Evolutionary conservation across 2,888 invertebrate genomes (phyloP), one percentile per base, ranked within the genome.

Genomic region (Limnephilus lunatus): DNA sequence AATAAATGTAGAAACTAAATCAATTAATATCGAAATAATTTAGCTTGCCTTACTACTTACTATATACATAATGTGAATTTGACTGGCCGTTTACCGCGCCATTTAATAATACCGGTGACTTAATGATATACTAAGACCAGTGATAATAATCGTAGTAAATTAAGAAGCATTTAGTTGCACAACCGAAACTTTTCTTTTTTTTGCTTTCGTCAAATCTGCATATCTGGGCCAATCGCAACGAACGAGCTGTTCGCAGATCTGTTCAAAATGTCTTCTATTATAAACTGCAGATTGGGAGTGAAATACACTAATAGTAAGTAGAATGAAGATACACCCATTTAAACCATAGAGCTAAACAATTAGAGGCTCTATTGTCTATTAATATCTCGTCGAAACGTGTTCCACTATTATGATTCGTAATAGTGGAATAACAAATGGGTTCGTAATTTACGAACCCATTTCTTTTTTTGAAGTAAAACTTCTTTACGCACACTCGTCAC

Each of bases 211-310:
- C 83, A 39, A 39, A 83, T 83, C 35, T 83, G 83, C 32, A 83
- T 83, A 83, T 83, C 83, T 32, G 83, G 83, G 83, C 35, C 83
- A 83, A 35, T 35, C 83, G 83, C 35, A 83, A 83, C 83, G 83
- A 14, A 31, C 19, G 35, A 39, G 31, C 25, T 35, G 35, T 83
- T 35, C 25, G 32, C 25, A 35, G 32, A 35, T 35, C 25, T 25
- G 7, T 25, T 25, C 25, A 68, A 25, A 68, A 7, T 5, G 25
- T 5, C 68, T 53, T 53, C 53, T 4, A 19, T 19, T 19, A 4
- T 19, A 53, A 19, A 53, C 19, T 68, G 25, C 68, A 68, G 68
- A 25, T 3, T 25, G 5, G 7, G 2, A 25, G 19, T 7, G 39
- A 44, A 44, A 44, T 44, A 14, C 1, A 44, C 12, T 0, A 44